Percentiles rank a stretch among this genome's conserved stretches.
phyloP scores from a whole-genome alignment of 2,797 vertebrate species.

The Eleutherodactylus coqui region DNA sequence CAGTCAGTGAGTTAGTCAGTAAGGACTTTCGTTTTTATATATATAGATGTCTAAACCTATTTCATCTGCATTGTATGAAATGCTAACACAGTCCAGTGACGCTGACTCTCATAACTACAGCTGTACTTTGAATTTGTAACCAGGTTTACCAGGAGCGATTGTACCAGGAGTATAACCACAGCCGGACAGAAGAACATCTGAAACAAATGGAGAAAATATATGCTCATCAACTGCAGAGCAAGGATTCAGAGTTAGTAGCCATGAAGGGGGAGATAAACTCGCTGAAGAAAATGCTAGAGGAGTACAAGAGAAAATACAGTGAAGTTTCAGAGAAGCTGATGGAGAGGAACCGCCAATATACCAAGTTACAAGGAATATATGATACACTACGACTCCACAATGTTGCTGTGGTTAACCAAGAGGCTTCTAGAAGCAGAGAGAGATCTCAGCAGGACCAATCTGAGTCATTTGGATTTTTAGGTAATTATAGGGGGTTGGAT shows the following conservation, averaged over 20 bases:
- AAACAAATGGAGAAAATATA: constrained; percentile 89
- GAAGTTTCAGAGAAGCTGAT: constrained; percentile 89
- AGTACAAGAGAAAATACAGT: constrained; percentile 90
- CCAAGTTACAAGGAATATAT: constrained; percentile 89
- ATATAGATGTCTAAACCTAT: background rate
- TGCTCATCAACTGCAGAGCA: constrained; percentile 86
- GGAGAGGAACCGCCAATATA: constrained; percentile 89
- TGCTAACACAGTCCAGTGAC: background rate
- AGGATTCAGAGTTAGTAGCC: constrained; percentile 82
- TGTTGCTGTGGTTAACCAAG: constrained; percentile 76
- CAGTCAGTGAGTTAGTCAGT: no score
- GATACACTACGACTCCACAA: constrained; percentile 84
- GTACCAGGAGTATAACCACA: constrained; percentile 87
- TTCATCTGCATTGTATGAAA: background rate
- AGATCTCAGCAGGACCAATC: constrained; percentile 66
- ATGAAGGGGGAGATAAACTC: constrained; percentile 84
- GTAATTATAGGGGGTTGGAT: constrained; percentile 62
- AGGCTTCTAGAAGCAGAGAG: constrained; percentile 66
- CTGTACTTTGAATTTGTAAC: background rate
- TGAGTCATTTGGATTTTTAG: constrained; percentile 71
- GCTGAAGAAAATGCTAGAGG: constrained; percentile 84
- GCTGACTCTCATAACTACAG: background rate
- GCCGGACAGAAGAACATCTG: constrained; percentile 81
- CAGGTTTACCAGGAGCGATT: constrained; percentile 89
- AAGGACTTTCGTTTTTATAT: no score